Percentiles rank a stretch among this genome's conserved stretches.
Evolutionary conservation across 1,140 invertebrate genomes (phyloP).

Genomic region (Metopolophium dirhodum): DNA sequence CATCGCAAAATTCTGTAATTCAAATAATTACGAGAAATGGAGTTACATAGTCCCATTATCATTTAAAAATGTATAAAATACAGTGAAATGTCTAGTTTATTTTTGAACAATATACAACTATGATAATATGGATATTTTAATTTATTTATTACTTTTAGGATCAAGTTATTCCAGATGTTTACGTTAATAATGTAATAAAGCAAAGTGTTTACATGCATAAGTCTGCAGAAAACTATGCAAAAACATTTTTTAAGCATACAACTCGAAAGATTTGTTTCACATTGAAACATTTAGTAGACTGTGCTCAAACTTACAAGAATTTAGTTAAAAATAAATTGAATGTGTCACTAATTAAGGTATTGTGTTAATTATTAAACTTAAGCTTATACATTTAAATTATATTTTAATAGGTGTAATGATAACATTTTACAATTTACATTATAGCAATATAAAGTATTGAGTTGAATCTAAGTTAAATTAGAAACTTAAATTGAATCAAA

Average conservation of each 20-base stretch:
- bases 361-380: background rate
- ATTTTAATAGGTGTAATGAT: no score
- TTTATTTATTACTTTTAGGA: conserved; percentile 15
- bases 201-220: conserved; percentile 85
- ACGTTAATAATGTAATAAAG: conserved; percentile 74
- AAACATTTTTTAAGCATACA: conserved; percentile 73
- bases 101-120: background rate
- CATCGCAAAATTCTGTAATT: no score
- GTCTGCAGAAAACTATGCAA: conserved; percentile 74
- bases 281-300: conserved; percentile 89
- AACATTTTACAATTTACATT: background rate
- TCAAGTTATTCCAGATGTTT: conserved; percentile 66
- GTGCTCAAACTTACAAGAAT: conserved; percentile 77
- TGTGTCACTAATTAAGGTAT: conserved; percentile 71
- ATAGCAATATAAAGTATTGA: background rate
- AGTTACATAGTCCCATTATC: background rate
- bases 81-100: background rate
- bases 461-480: background rate
- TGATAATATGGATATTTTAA: background rate
- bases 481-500: background rate
- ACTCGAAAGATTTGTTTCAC: conserved; percentile 84
- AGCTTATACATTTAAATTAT: background rate
- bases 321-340: conserved; percentile 75
- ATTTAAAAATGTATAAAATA: background rate
- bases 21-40: background rate